Evolutionary conservation across 2,888 invertebrate species (phyloP).

Genomic region (Drosophila hamatofila): DNA sequence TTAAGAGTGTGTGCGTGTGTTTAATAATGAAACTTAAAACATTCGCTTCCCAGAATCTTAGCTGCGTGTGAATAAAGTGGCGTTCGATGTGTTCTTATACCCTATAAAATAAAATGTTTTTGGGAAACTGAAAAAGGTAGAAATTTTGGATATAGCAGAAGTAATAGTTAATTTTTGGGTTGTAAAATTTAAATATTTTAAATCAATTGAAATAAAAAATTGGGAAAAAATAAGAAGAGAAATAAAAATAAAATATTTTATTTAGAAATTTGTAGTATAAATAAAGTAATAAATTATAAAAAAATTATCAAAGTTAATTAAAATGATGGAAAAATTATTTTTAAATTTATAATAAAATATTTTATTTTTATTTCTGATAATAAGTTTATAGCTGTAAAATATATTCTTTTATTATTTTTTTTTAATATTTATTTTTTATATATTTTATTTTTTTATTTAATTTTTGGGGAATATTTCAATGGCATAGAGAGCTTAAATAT

Average conservation of each 20-base stretch:
- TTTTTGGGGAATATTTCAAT: no score
- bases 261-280: no score
- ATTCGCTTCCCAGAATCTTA: conserved; percentile 28
- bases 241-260: not conserved
- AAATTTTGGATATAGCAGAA: not conserved
- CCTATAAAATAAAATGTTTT: conserved; percentile 22
- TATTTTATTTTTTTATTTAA: no score
- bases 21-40: conserved; percentile 44
- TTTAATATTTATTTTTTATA: no score
- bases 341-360: no score
- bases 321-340: not conserved
- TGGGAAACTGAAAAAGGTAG: not conserved
- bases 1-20: conserved; percentile 16
- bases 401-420: no score
- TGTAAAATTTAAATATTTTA: not conserved
- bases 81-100: conserved; percentile 28
- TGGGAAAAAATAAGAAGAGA: not conserved
- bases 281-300: no score
- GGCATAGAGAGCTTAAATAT: no score
- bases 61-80: conserved; percentile 4
- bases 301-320: not conserved
- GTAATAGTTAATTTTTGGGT: no score
- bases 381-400: no score
- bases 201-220: not conserved
- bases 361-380: no score